These are phyloP conservation scores for Pteropus rufus DNA, from an alignment of 2,797 vertebrate species.

Conservation along the genomic window DNA sequence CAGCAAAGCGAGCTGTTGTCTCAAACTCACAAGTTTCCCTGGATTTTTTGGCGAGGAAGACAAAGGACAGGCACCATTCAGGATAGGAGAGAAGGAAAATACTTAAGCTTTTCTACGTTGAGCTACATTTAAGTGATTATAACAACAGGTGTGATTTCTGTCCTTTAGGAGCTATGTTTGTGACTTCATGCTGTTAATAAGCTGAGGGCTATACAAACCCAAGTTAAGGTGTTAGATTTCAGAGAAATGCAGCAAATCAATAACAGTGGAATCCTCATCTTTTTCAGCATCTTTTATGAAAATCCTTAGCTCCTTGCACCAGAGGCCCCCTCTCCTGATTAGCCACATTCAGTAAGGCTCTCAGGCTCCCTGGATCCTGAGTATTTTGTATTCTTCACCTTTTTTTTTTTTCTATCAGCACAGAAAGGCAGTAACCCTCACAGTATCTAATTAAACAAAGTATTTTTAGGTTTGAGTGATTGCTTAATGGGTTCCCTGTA, in stretches of 20 bases:
- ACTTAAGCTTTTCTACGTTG: not conserved
- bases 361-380: not conserved
- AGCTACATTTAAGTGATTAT: not conserved
- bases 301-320: not conserved
- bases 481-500: not conserved
- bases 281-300: not conserved
- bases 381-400: not conserved
- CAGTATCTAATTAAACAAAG: not conserved
- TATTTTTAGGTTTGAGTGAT: slow-evolving; percentile 11
- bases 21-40: not conserved
- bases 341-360: not conserved
- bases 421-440: not conserved
- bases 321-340: not conserved
- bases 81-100: not conserved
- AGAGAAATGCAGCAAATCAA: not conserved
- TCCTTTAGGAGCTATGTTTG: not conserved
- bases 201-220: not conserved
- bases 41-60: not conserved
- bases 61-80: not conserved
- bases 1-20: not conserved
- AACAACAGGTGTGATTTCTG: not conserved
- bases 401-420: not conserved
- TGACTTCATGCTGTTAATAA: not conserved
- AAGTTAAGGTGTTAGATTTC: not conserved
- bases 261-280: not conserved